A percentile compares a stretch with the other conserved stretches of the same genome.
Conservation (phyloP, 2,113 vertebrate genomes). For the Eubucco bourcierii region DNA sequence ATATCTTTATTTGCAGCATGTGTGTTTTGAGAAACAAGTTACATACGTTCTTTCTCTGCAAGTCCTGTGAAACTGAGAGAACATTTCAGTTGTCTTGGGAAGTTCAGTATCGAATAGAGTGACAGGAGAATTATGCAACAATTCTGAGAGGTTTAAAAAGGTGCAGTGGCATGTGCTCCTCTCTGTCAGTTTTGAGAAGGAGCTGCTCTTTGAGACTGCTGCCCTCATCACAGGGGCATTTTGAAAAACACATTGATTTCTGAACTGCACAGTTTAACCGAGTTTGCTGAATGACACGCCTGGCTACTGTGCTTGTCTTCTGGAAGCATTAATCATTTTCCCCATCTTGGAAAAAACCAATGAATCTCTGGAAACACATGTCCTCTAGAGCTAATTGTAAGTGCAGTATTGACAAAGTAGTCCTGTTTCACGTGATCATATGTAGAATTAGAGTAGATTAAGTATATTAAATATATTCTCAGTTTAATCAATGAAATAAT, state of each 20-base stretch:
- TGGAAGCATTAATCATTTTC: background rate
- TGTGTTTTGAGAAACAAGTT: conserved; percentile 56
- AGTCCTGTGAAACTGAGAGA: background rate
- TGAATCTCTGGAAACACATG: background rate
- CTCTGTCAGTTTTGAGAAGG: background rate
- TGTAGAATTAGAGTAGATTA: background rate
- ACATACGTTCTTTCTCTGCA: background rate
- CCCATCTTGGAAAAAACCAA: background rate
- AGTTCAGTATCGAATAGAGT: background rate
- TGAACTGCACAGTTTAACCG: background rate
- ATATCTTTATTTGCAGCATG: conserved; percentile 67
- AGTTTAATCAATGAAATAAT: background rate
- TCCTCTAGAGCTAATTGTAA: background rate
- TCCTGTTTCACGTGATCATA: background rate
- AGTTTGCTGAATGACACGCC: background rate
- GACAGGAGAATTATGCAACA: background rate
- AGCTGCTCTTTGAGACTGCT: background rate
- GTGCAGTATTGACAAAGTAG: background rate
- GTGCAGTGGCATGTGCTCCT: background rate
- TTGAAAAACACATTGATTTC: background rate
- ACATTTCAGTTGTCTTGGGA: conserved; percentile 26
- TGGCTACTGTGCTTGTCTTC: background rate
- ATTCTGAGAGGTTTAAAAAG: background rate
- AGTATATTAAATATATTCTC: background rate
- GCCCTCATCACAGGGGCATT: background rate